A percentile compares a stretch with the other conserved stretches of the same genome.
Evolutionary conservation across 30 jellyfish, hydroid and myxozoan species (phyloP).

Genomic region (Mastigias papua): DNA sequence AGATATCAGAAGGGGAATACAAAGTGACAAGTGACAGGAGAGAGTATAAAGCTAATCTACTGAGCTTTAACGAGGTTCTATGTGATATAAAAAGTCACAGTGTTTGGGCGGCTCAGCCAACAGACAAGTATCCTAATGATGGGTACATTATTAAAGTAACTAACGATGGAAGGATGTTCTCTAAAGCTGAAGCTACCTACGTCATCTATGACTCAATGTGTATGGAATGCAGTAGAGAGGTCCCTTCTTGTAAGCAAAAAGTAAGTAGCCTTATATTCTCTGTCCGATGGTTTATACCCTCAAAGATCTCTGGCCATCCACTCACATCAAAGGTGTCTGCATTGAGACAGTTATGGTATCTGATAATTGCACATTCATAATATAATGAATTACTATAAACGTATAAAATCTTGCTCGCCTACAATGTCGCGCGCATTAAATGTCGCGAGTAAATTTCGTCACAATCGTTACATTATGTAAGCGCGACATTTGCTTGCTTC

Average conservation of each 20-base stretch:
- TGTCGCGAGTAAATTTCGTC: background rate
- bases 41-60: constrained; percentile 30
- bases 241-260: background rate
- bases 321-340: background rate
- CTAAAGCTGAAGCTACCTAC: constrained; percentile 29
- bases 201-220: constrained; percentile 83
- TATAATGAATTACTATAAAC: background rate
- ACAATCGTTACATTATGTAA: too few species aligned
- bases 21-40: background rate
- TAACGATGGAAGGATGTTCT: constrained; percentile 53
- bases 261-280: background rate
- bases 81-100: constrained; percentile 57
- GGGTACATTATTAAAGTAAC: constrained; percentile 72
- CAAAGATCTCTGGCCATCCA: background rate
- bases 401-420: too few species aligned
- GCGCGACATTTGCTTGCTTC: too few species aligned
- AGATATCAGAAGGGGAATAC: constrained; percentile 5
- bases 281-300: background rate
- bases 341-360: background rate
- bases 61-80: constrained; percentile 77
- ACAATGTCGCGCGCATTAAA: background rate
- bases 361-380: background rate
- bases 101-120: constrained; percentile 2
- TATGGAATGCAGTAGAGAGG: constrained; percentile 57
- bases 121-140: constrained; percentile 48